These are phyloP conservation scores for Lepetodrilus schrolli DNA, from an alignment of 2,888 invertebrate species.

Conservation along the genomic window DNA sequence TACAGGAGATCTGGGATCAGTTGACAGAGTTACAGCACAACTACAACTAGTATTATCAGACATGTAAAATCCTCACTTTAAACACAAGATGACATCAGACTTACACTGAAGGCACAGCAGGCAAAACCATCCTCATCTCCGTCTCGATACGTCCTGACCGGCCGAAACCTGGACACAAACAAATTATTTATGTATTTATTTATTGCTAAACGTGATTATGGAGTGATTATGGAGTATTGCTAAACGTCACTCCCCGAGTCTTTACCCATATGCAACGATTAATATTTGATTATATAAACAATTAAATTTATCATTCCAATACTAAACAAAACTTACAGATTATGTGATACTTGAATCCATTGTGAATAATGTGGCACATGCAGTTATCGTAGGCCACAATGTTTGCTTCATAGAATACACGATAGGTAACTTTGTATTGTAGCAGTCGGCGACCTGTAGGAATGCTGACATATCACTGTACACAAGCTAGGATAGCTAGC, in stretches of 20 bases:
- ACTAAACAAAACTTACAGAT: too few relatives aligned
- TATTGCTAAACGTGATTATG: too few relatives aligned
- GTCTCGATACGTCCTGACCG: slow-evolving; percentile 83
- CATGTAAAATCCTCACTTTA: background rate
- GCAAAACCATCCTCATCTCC: slow-evolving; percentile 84
- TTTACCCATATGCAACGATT: too few relatives aligned
- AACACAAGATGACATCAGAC: slow-evolving; percentile 43
- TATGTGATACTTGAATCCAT: too few relatives aligned
- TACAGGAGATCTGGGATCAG: too few relatives aligned
- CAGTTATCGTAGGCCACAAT: background rate
- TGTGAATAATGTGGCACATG: background rate
- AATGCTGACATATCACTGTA: background rate
- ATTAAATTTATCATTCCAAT: too few relatives aligned
- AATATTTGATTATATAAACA: too few relatives aligned
- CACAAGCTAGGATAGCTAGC: background rate
- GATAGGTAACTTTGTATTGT: background rate
- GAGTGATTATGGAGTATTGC: too few relatives aligned
- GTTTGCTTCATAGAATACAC: background rate
- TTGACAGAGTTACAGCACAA: too few relatives aligned
- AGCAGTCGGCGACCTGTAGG: background rate
- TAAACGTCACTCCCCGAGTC: too few relatives aligned
- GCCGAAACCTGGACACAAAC: slow-evolving; percentile 68
- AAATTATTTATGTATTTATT: too few relatives aligned
- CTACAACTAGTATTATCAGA: background rate
- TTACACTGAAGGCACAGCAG: slow-evolving; percentile 81